phyloP scores from a whole-genome alignment of 2,888 invertebrate species.

The Brachycybe producta region DNA sequence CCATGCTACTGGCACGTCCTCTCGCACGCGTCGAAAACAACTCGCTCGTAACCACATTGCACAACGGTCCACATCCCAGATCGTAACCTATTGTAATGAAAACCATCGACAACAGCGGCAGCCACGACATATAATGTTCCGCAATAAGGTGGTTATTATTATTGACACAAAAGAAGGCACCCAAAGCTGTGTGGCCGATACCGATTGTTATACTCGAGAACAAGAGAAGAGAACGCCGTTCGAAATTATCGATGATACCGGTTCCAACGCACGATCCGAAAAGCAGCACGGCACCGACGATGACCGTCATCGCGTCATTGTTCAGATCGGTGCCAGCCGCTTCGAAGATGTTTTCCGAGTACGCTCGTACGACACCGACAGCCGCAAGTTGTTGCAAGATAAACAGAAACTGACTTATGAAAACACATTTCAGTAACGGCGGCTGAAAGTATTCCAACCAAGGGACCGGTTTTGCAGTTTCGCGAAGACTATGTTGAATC shows the following conservation, averaged over 20 bases:
- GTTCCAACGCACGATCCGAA: conserved; percentile 58
- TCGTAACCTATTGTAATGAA: conserved; percentile 68
- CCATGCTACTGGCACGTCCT: conserved; percentile 52
- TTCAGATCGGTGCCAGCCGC: conserved; percentile 48
- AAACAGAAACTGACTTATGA: conserved; percentile 77
- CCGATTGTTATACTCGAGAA: conserved; percentile 59
- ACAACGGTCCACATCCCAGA: conserved; percentile 65
- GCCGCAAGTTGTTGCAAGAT: conserved; percentile 85
- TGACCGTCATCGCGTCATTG: conserved; percentile 51
- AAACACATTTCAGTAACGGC: conserved; percentile 59
- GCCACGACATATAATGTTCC: conserved; percentile 44
- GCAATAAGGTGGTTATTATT: conserved; percentile 41
- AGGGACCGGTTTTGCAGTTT: conserved; percentile 17
- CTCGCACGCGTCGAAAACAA: conserved; percentile 53
- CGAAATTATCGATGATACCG: conserved; percentile 63
- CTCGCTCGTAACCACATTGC: conserved; percentile 67
- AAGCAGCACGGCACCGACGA: conserved; percentile 73
- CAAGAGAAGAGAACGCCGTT: conserved; percentile 60
- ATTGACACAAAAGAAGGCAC: conserved; percentile 67
- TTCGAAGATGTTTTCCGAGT: conserved; percentile 57
- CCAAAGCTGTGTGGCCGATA: conserved; percentile 62
- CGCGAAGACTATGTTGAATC: conserved; percentile 54
- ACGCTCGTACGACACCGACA: conserved; percentile 70
- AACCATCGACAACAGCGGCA: conserved; percentile 58
- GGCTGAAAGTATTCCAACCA: conserved; percentile 47